phyloP scores from a whole-genome alignment of 1,140 invertebrate genomes.

The Chironomus striatipennis region DNA sequence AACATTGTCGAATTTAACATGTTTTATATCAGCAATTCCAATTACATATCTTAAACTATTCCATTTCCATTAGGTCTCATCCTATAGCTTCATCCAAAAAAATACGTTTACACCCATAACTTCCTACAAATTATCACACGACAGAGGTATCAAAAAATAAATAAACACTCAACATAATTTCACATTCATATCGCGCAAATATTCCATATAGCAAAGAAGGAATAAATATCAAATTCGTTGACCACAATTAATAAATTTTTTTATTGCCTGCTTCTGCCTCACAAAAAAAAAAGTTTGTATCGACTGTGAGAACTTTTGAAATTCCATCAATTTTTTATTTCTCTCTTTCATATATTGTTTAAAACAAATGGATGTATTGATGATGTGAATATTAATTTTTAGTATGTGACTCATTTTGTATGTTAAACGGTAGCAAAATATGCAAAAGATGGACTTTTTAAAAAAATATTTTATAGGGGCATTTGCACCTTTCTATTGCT shows the following conservation, averaged over 20 bases:
- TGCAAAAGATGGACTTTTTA: background rate
- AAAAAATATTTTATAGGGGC: conserved; percentile 9
- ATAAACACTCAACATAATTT: background rate
- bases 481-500: conserved; percentile 11
- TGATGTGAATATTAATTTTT: conserved; percentile 6
- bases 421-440: conserved; percentile 1
- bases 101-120: too few relatives aligned
- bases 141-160: background rate
- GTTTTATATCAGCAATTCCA: too few relatives aligned
- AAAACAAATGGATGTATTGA: conserved; percentile 11
- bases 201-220: background rate
- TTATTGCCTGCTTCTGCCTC: background rate
- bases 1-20: too few relatives aligned
- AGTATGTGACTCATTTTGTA: background rate
- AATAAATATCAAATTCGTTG: conserved; percentile 2
- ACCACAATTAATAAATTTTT: conserved; percentile 23
- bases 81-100: too few relatives aligned
- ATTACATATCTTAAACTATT: too few relatives aligned
- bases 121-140: too few relatives aligned
- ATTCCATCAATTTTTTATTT: conserved; percentile 10
- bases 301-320: conserved; percentile 19
- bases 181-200: background rate
- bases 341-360: background rate
- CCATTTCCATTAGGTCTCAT: too few relatives aligned
- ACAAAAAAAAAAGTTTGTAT: background rate